phyloP scores from a whole-genome alignment of 2,797 vertebrate species.

The Muscicapa striata region DNA sequence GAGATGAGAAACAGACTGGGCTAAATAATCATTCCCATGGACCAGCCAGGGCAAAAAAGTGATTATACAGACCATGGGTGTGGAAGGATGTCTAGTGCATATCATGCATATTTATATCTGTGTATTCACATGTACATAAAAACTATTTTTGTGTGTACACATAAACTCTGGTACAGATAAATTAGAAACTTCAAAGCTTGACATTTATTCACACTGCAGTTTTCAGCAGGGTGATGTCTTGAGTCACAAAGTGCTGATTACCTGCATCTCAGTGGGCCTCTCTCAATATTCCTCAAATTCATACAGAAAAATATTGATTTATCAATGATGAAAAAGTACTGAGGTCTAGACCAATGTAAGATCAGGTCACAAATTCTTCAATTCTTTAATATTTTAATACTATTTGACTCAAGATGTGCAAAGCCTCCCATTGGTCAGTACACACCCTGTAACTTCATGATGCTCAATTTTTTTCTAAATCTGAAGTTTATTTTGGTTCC shows the following conservation, averaged over 20 bases:
- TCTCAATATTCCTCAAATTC: neutral
- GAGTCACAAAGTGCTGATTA: neutral
- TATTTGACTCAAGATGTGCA: neutral
- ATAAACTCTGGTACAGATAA: neutral
- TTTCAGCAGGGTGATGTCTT: neutral
- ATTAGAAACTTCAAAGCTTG: neutral
- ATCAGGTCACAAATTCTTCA: neutral
- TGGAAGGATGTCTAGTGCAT: neutral
- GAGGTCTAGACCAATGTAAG: neutral
- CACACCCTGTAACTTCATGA: neutral
- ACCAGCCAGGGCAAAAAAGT: neutral
- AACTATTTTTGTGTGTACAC: neutral
- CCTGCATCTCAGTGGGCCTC: neutral
- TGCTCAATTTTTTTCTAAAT: neutral
- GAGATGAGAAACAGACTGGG: neutral
- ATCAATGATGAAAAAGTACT: neutral
- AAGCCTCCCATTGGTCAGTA: neutral
- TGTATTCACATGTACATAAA: accelerated
- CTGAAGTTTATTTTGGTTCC: neutral
- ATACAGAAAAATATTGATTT: neutral
- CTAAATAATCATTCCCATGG: neutral
- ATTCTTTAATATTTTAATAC: neutral
- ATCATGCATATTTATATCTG: neutral
- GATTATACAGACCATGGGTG: neutral
- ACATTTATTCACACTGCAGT: neutral